phyloP scores from a whole-genome alignment of 2,888 invertebrate species.

The Lepidonotus clava region DNA sequence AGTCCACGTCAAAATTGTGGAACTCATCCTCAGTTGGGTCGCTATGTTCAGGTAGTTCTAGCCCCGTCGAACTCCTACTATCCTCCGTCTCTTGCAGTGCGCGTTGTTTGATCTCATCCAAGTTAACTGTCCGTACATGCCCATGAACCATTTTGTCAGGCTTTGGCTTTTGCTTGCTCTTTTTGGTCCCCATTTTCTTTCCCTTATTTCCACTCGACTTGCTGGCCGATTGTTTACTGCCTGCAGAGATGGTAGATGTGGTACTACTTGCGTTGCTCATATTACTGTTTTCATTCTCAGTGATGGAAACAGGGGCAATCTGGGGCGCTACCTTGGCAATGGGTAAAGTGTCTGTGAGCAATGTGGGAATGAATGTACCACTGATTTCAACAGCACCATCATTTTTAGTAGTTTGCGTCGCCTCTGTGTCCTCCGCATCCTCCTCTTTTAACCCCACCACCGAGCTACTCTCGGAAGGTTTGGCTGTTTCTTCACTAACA shows the following conservation, averaged over 20 bases:
- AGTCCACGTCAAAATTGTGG: background rate
- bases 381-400: background rate
- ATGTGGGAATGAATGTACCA: background rate
- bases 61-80: background rate
- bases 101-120: background rate
- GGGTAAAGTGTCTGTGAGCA: background rate
- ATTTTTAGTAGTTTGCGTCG: background rate
- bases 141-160: constrained; percentile 45
- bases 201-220: background rate
- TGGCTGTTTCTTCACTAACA: no score
- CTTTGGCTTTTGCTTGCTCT: background rate
- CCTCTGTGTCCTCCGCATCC: background rate
- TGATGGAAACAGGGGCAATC: background rate
- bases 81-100: background rate
- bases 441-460: background rate
- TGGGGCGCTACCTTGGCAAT: background rate
- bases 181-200: background rate
- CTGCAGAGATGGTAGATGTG: background rate
- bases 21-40: background rate
- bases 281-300: background rate
- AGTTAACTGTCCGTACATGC: background rate
- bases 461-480: no score
- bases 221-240: background rate
- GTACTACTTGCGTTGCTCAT: background rate
- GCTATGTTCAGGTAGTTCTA: background rate